Evolutionary conservation across 2,888 invertebrate species (phyloP), one percentile per base, ranked within the genome.

Genomic region (Drosophila birchii): DNA sequence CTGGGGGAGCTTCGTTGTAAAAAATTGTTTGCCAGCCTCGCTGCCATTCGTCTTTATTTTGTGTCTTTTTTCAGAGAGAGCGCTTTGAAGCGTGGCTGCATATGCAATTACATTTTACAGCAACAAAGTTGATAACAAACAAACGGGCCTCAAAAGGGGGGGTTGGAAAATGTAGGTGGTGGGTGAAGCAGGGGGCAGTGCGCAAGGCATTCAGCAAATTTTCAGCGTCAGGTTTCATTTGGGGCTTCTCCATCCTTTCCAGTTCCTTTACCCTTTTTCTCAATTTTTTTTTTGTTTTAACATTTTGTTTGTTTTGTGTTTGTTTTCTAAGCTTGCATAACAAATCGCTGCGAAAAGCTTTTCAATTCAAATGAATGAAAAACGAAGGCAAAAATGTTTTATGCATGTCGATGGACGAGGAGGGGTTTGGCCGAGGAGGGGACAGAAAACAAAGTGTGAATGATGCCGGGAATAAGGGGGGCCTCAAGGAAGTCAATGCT

Each of bases 321-420:
- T 81, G 78, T 78, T 80, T 86, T 82, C 81, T 86, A 81, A 81
- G 78, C 84, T 80, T 86, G 84, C 86, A 86, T 78, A 86, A 80
- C 76, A 85, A 85, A 86, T 84, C 74, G 80, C 75, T 75, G 66
- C 69, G 79, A 79, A 82, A 75, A 86, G 85, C 81, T 81, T 86
- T 86, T 86, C 83, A 84, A 84, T 81, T 78, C 79, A 86, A 84
- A 79, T 81, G 80, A 81, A 81, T 81, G 73, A 81, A 82, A 73
- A 80, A 75, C 59, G 72, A 69, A 80, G 74, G 58, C 53, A 78
- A 76, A 81, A 75, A 76, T 85, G 80, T 83, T 82, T 85, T 82
- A 85, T 80, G 80, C 85, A 83, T 82, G 68, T 77, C 66, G 53
- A 73, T 53, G 59, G 34, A 20, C n/a, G 43, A 20, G 57, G 3